Percentiles rank a stretch among this genome's conserved stretches.
phyloP scores from a whole-genome alignment of 2,797 vertebrate genomes.

The Enteromius radiatus region DNA sequence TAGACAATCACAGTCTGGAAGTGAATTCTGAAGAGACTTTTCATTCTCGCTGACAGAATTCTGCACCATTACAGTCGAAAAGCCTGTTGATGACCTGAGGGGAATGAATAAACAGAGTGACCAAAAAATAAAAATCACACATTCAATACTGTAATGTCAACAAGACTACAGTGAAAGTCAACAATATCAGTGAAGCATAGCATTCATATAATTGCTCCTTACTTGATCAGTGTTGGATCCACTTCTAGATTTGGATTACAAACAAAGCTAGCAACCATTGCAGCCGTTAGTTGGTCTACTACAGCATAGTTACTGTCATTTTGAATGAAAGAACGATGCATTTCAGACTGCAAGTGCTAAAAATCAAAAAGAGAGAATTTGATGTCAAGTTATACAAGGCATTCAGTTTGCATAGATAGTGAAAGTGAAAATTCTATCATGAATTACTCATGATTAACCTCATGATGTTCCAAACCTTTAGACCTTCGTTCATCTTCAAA shows the following conservation, averaged over 20 bases:
- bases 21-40: constrained; percentile 61
- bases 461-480: not conserved
- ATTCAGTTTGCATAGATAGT: not conserved
- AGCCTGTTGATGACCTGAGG: constrained; percentile 36
- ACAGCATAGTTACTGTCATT: constrained; percentile 74
- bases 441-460: not conserved
- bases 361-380: constrained; percentile 25
- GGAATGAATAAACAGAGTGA: constrained; percentile 11
- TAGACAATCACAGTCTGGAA: constrained; percentile 41
- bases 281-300: constrained; percentile 78
- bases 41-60: constrained; percentile 67
- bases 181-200: not conserved
- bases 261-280: constrained; percentile 72
- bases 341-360: constrained; percentile 84
- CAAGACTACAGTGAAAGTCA: not conserved
- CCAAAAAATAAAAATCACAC: not conserved
- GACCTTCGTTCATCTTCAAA: not conserved
- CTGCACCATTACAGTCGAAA: constrained; percentile 65
- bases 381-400: not conserved
- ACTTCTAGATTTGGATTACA: constrained; percentile 43
- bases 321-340: constrained; percentile 78
- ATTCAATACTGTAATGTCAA: not conserved
- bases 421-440: not conserved
- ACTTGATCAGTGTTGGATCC: constrained; percentile 47
- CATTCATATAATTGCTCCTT: not conserved